Evolutionary conservation across 53 echinoderm and acorn worm species (phyloP).

Genomic region (Patiria pectinifera): DNA sequence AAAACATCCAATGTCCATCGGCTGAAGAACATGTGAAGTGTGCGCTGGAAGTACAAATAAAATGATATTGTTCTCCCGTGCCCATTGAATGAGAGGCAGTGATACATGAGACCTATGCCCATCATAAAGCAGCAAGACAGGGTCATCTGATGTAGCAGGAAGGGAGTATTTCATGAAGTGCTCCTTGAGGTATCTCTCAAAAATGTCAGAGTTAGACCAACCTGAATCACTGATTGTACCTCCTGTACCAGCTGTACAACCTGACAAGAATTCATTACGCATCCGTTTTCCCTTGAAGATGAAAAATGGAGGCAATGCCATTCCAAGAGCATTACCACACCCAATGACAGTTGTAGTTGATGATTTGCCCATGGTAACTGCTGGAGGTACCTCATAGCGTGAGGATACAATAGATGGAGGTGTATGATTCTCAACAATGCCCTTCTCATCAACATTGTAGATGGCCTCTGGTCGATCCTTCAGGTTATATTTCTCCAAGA

Average conservation of each 20-base stretch:
- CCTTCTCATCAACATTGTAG: conserved; percentile 55
- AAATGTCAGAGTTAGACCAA: conserved; percentile 48
- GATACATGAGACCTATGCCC: conserved; percentile 7
- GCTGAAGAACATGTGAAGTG: conserved; percentile 49
- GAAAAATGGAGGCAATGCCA: conserved; percentile 51
- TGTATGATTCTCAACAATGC: conserved; percentile 29
- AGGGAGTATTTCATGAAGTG: conserved; percentile 47
- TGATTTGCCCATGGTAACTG: conserved; percentile 38
- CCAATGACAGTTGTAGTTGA: conserved; percentile 50
- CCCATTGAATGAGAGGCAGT: conserved; percentile 57
- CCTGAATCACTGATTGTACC: conserved; percentile 33
- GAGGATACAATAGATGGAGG: conserved; percentile 38
- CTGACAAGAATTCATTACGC: conserved; percentile 20
- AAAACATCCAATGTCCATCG: background rate
- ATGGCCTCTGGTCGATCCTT: conserved; percentile 38
- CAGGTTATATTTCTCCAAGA: conserved; percentile 49
- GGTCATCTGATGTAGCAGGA: conserved; percentile 26
- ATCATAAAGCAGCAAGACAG: conserved; percentile 36
- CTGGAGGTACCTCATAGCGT: background rate
- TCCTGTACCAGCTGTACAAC: conserved; percentile 32
- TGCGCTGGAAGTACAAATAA: conserved; percentile 51
- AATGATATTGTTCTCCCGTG: conserved; percentile 35
- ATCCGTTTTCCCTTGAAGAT: conserved; percentile 47
- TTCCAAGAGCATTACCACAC: conserved; percentile 42
- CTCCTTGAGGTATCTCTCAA: conserved; percentile 44